Conservation (phyloP, 1,140 invertebrate species). For the Drosophila ohnishii region DNA sequence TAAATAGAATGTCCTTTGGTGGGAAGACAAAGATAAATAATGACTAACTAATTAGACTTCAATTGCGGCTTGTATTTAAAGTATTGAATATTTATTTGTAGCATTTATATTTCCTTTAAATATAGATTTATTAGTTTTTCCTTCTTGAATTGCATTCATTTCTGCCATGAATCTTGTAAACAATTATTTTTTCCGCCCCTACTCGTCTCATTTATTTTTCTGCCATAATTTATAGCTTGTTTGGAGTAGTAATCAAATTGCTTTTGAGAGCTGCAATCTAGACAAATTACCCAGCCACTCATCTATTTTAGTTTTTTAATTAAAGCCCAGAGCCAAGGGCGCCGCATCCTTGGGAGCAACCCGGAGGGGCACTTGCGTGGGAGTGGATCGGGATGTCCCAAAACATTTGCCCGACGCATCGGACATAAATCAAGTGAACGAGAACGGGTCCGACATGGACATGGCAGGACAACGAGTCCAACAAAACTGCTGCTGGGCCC, state of each 20-base stretch:
- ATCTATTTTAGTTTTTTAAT: conserved; percentile 77
- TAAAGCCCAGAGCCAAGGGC: conserved; percentile 48
- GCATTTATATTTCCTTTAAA: too few relatives aligned
- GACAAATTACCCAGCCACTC: conserved; percentile 65
- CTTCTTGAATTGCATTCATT: neutral
- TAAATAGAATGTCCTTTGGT: neutral
- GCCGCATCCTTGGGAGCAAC: conserved; percentile 20
- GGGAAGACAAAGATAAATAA: too few relatives aligned
- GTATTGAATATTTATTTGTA: too few relatives aligned
- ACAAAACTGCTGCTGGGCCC: conserved; percentile 39
- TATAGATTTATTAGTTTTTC: neutral
- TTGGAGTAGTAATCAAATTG: conserved; percentile 57
- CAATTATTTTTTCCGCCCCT: neutral
- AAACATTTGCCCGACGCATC: conserved; percentile 50
- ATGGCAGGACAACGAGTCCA: conserved; percentile 58
- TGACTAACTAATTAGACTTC: neutral
- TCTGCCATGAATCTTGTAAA: neutral
- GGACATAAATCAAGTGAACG: conserved; percentile 71
- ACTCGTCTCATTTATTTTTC: conserved; percentile 11
- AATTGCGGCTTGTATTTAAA: too few relatives aligned
- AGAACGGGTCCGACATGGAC: conserved; percentile 53
- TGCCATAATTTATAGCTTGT: conserved; percentile 62
- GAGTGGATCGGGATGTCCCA: conserved; percentile 30
- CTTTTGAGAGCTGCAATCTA: conserved; percentile 65
- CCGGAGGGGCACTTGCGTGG: neutral